Base-by-base conservation (phyloP, 1,140 invertebrate species). In the Wiebesia pumilae region DNA sequence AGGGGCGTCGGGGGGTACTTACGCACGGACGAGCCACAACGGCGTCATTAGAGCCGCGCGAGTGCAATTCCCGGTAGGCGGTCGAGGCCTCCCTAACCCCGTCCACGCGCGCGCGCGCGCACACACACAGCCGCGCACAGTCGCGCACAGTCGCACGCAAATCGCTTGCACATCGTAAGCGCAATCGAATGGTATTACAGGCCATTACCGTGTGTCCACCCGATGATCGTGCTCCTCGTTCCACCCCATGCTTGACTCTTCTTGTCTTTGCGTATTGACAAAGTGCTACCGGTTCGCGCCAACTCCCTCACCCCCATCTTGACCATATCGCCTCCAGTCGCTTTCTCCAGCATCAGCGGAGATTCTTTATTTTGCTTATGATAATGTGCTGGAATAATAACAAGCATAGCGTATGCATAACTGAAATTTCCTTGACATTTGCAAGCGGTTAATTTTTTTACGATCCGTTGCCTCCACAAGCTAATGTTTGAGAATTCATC, bases 161-260 rank as follows among this genome's bases (percentile, higher is more conserved):
- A 6, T 75, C 80, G 84, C 86, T 88, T 89, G 88, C 89, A 90
- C 90, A 88, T 90, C 90, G 89, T 90, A 89, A 90, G 90, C 87
- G 89, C 88, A 90, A 91, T 91, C 90, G 89, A 88, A 90, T 90
- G 89, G 89, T 89, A 91, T 91, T 91, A 91, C 88, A 87, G 87
- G 87, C 89, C 88, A 91, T 91, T 90, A 91, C 88, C 90, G 90
- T 91, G 89, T 86, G 89, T 88, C 82, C 81, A 62, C 79, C 30
- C 69, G 43, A 10, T 38, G 38, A 43, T 43, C 40, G 58, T 14
- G 21, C 58, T 27, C 24, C 27, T 27, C 2, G 27, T 27, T 62
- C 10, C 14, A 62, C 58, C 58, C 24, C 58, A 10, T 27, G 0
- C 24, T 10, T 24, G 58, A 24, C 58, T 24, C 14, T 27, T 24